A percentile compares a stretch with the other conserved stretches of the same genome.
phyloP scores from a whole-genome alignment of 2,888 invertebrate species.

The Morpho achilles region DNA sequence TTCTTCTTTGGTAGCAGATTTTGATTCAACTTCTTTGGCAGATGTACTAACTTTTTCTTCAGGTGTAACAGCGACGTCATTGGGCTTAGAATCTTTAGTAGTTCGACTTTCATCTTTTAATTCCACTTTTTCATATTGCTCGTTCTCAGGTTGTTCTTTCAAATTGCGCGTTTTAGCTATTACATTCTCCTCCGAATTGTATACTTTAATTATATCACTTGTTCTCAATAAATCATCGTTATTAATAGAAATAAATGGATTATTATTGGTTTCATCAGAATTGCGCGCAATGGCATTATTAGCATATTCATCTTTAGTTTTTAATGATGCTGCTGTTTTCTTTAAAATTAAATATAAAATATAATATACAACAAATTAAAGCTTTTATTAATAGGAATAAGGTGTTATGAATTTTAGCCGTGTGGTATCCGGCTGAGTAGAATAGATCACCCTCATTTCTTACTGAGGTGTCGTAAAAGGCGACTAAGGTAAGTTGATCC shows the following conservation, averaged over 20 bases:
- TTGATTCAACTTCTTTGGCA: constrained; percentile 1
- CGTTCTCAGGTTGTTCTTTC: constrained; percentile 4
- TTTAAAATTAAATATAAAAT: too few species aligned
- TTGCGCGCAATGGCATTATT: too few species aligned
- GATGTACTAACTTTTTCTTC: not conserved
- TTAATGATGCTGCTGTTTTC: too few species aligned
- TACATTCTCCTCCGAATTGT: constrained; percentile 1
- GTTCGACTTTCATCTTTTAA: not conserved
- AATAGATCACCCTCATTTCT: too few species aligned
- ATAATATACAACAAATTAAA: too few species aligned
- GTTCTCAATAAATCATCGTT: constrained; percentile 8
- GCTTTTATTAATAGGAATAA: too few species aligned
- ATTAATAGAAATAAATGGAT: constrained; percentile 3
- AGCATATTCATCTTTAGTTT: too few species aligned
- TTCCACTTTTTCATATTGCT: not conserved
- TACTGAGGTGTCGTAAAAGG: too few species aligned
- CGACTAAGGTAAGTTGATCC: too few species aligned
- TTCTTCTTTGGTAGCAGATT: constrained; percentile 1
- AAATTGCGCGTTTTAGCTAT: constrained; percentile 1
- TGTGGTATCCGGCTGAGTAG: too few species aligned
- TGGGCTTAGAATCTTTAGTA: not conserved
- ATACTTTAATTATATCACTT: constrained; percentile 9
- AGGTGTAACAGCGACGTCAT: not conserved
- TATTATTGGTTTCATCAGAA: not conserved
- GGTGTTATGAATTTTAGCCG: too few species aligned